Percentiles rank a stretch among this genome's conserved stretches.
phyloP scores from a whole-genome alignment of 2,113 vertebrate species.

The Ameiurus melas region DNA sequence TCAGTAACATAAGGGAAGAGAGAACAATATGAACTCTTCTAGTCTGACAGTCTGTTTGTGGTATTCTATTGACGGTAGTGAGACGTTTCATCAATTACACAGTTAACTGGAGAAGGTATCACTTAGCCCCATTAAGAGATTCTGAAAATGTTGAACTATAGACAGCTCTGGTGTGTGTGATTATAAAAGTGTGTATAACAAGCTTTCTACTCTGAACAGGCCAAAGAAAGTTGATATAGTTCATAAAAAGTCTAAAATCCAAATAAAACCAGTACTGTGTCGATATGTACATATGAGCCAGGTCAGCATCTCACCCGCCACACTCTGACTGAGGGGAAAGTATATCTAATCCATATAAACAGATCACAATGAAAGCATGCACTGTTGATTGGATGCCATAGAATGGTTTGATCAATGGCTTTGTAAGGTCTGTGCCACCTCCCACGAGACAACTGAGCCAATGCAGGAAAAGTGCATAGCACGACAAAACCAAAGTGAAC shows the following conservation, averaged over 20 bases:
- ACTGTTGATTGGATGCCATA: conserved; percentile 46
- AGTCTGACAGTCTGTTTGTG: background rate
- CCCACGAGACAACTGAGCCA: conserved; percentile 39
- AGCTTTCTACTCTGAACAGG: background rate
- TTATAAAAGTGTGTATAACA: conserved; percentile 1
- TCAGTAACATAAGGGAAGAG: conserved; percentile 12
- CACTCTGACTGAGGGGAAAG: conserved; percentile 21
- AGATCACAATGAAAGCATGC: conserved; percentile 44
- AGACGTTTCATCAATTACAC: background rate
- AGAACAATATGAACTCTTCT: conserved; percentile 35
- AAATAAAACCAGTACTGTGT: conserved; percentile 28
- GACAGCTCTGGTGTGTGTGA: background rate
- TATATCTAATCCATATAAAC: conserved; percentile 52
- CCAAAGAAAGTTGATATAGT: background rate
- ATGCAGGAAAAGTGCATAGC: conserved; percentile 49
- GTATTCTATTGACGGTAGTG: background rate
- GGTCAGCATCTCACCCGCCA: conserved; percentile 35
- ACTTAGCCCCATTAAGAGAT: background rate
- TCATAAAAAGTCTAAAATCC: background rate
- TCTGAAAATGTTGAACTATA: background rate
- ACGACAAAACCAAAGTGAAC: conserved; percentile 52
- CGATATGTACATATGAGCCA: conserved; percentile 24
- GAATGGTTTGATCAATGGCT: conserved; percentile 52
- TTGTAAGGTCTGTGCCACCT: conserved; percentile 47
- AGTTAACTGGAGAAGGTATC: background rate